Percentiles rank a stretch among this genome's conserved stretches.
Conservation (phyloP, 2,797 vertebrate species). For the Sphenopsis melanotis region DNA sequence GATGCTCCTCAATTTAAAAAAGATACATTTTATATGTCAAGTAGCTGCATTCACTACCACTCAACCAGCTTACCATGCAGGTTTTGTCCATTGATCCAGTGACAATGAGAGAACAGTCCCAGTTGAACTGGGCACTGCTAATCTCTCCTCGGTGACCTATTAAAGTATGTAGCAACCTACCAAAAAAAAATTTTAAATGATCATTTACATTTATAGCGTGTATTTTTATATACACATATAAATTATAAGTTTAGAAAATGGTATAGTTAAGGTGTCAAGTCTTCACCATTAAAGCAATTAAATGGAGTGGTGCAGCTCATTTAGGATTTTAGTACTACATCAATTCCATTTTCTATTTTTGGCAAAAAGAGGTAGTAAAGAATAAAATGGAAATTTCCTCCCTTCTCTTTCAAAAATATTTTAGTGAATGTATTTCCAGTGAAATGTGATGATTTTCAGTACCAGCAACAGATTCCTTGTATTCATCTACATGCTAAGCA, state of each 20-base stretch:
- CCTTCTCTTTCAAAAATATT: background rate
- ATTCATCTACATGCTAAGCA: background rate
- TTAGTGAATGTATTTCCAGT: background rate
- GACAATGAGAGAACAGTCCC: slow-evolving; percentile 89
- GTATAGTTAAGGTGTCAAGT: background rate
- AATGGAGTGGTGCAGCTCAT: background rate
- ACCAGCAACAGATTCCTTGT: background rate
- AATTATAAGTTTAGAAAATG: background rate
- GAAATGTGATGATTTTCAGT: background rate
- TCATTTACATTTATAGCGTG: background rate
- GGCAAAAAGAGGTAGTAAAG: background rate
- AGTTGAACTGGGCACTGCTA: slow-evolving; percentile 90
- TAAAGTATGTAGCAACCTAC: slow-evolving; percentile 82
- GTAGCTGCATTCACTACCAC: background rate
- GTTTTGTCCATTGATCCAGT: slow-evolving; percentile 93
- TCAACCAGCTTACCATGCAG: slow-evolving; percentile 81
- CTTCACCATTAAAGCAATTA: background rate
- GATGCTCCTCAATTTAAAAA: background rate
- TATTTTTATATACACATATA: background rate
- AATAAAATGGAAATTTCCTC: background rate
- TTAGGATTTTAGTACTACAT: background rate
- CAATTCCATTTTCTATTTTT: background rate
- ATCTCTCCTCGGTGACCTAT: slow-evolving; percentile 89
- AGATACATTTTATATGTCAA: background rate
- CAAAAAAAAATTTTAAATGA: background rate